Evolutionary conservation across 2,888 invertebrate genomes (phyloP).

Genomic region (Drosophila demipolita): DNA sequence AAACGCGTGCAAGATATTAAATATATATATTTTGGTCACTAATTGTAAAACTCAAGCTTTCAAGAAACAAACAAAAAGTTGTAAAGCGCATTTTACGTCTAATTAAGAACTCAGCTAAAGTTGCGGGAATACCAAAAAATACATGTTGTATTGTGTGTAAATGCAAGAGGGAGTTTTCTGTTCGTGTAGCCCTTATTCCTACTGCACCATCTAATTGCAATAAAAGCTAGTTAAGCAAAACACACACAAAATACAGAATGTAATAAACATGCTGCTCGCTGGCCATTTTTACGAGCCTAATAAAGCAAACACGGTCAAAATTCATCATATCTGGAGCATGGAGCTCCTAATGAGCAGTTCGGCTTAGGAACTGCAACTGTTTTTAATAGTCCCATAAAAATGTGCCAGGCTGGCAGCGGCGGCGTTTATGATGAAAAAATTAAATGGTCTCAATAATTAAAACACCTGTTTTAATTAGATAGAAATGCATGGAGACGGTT

Average conservation of each 20-base stretch:
- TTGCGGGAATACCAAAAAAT: constrained; percentile 28
- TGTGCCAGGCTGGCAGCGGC: constrained; percentile 59
- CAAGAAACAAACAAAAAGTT: constrained; percentile 33
- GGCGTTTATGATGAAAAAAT: constrained; percentile 65
- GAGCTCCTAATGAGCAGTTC: constrained; percentile 70
- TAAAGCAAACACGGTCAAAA: constrained; percentile 64
- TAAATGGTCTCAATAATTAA: constrained; percentile 77
- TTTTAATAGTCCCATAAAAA: constrained; percentile 72
- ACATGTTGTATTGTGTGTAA: background rate
- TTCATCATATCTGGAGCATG: constrained; percentile 78
- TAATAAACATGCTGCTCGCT: constrained; percentile 53
- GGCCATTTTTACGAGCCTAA: constrained; percentile 65
- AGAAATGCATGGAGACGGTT: constrained; percentile 61
- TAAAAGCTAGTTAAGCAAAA: constrained; percentile 69
- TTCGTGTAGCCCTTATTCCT: constrained; percentile 23
- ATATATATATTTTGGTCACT: constrained; percentile 13
- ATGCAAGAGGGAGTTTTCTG: background rate
- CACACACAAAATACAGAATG: constrained; percentile 33
- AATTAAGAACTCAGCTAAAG: constrained; percentile 57
- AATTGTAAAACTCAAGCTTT: constrained; percentile 25
- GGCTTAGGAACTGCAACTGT: constrained; percentile 69
- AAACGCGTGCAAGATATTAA: background rate
- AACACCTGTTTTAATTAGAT: constrained; percentile 81
- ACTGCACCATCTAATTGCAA: constrained; percentile 56
- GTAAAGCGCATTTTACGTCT: constrained; percentile 47